Evolutionary conservation across 2,113 vertebrate species (phyloP), one percentile per base, ranked within the genome.

Genomic region (Oplegnathus fasciatus): DNA sequence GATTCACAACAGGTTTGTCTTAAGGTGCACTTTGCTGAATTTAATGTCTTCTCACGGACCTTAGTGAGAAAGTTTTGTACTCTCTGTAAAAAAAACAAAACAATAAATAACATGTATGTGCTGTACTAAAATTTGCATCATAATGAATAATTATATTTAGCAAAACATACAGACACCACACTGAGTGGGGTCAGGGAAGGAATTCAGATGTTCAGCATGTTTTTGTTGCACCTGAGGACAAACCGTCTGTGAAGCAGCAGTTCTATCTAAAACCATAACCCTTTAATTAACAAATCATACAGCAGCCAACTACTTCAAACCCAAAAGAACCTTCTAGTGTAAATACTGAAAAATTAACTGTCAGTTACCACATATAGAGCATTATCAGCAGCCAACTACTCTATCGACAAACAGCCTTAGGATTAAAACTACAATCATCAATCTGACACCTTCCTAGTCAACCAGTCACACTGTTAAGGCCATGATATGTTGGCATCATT

Each of bases 351-450:
- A 44, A 34, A 22, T 7, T 0, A 79, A 58, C 67, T 37, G 40
- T 67, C 46, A n/a, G 75, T 55, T 5, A 30, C 42, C 71, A 61
- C 52, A 7, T 17, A 11, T 0, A 15, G 58, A 76, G 55, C 34
- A 17, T 10, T 15, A 80, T 13, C 30, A 85, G 58, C 72, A 87
- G 68, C 61, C 14, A 26, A 48, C 54, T 60, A 52, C 44, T 80
- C 52, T 14, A 64, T 34, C 2, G 2, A 64, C 58, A 73, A 60
- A 50, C 37, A 89, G 82, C 64, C 58, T 71, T 13, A 13, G 24
- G 61, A 76, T 83, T 52, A 34, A 66, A 85, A 74, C 68, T 79
- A 87, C 83, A 83, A 65, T 75, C 85, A 71, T 78, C 37, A 37
- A 37, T 67, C 60, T 24, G 48, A 68, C 61, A 75, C 30, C 32